Base-by-base conservation (phyloP, 1,140 invertebrate genomes). In the Drosophila repletoides region DNA sequence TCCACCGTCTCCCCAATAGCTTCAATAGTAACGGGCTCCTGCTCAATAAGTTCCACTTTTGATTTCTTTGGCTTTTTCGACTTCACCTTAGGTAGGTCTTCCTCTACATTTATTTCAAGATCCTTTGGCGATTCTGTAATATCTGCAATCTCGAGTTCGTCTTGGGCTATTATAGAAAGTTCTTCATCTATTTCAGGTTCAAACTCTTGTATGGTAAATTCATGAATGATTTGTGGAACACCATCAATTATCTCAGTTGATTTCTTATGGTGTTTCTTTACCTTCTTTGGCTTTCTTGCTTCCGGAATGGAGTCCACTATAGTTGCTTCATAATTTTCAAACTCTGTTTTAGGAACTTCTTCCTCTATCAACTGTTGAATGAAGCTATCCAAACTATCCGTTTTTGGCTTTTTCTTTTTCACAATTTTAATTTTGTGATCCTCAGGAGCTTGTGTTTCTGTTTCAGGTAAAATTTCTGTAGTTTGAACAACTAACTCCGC, bases 381-480 rank as follows among this genome's bases (percentile, higher is more conserved):
- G 51, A 63, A 88, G 28, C 51, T 60, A 10, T 89, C 83, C n/a
- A 81, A 38, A 29, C 41, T 74, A 22, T 83, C 72, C n/a, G 81
- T n/a, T 34, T 70, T 76, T 2, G 69, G 74, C 5, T 72, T 89
- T 15, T 55, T 83, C 17, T 67, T 67, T 43, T 87, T 76, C 1
- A 74, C 58, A 41, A 87, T 48, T 41, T 81, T 74, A 1, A 88
- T 28, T 29, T 70, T 81, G 38, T 74, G 51, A 1, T 88, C 88
- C 38, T 91, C 65, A 21, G 88, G 73, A 43, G 51, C 12, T 6
- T 63, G 7, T 2, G 21, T 41, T 55, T 90, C 87, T 34, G 72
- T 64, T 31, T 67, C 53, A 52, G 91, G 77, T 12, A 79, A 80
- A 29, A 89, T 64, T 48, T 91, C 90, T 69, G 89, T 81, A 2